phyloP scores from a whole-genome alignment of 2,113 vertebrate species.

The Agelaius phoeniceus region DNA sequence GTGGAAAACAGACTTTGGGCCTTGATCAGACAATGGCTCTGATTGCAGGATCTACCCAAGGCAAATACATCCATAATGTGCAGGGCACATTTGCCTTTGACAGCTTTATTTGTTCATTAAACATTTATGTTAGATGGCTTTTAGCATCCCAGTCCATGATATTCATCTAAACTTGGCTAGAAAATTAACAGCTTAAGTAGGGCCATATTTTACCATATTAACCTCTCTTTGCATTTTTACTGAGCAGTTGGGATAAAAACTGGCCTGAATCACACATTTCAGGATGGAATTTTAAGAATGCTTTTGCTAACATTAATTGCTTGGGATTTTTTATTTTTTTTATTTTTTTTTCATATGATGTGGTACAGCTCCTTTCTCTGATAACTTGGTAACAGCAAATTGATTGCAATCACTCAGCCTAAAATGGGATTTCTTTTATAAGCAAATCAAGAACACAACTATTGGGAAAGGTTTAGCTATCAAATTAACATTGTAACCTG shows the following conservation, averaged over 20 bases:
- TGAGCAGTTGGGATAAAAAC: neutral
- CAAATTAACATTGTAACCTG: slow-evolving; percentile 40
- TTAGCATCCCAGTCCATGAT: slow-evolving; percentile 16
- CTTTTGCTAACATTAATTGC: neutral
- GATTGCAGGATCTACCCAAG: neutral
- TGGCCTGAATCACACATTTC: neutral
- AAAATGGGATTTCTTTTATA: slow-evolving; percentile 35
- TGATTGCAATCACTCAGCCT: slow-evolving; percentile 30
- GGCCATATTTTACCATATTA: slow-evolving; percentile 34
- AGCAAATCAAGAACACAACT: neutral
- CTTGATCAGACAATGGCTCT: neutral
- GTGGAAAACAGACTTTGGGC: neutral
- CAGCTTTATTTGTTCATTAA: slow-evolving; percentile 67
- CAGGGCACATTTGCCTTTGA: slow-evolving; percentile 32
- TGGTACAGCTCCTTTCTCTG: neutral
- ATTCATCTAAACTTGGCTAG: slow-evolving; percentile 36
- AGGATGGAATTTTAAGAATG: neutral
- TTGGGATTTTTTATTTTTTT: neutral
- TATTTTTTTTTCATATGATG: neutral
- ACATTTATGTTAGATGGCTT: slow-evolving; percentile 49
- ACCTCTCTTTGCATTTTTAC: neutral
- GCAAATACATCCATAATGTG: slow-evolving; percentile 11
- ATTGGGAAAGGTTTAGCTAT: slow-evolving; percentile 23
- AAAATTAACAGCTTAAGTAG: slow-evolving; percentile 53
- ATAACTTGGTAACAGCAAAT: slow-evolving; percentile 25